Evolutionary conservation across 2,113 vertebrate species (phyloP), one percentile per base, ranked within the genome.

Genomic region (Myodes glareolus): DNA sequence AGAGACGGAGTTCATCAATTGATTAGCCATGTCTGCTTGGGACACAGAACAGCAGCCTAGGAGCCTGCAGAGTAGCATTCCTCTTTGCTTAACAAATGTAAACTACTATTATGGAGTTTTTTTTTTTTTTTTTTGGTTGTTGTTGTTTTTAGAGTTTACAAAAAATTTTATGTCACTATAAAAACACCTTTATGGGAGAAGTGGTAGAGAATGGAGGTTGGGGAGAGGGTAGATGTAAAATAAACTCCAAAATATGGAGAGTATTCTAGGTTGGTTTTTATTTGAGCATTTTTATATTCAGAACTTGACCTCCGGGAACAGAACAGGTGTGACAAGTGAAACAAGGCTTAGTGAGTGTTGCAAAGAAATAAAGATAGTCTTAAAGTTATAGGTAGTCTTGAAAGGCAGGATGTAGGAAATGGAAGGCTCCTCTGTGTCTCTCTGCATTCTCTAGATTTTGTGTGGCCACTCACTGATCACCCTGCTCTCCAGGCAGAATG

Each of bases 401-500:
- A 68, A n/a, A 93, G 68, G 70, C 29, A 19, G 13, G 3, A 1
- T 2, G 31, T 95, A 50, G 45, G 52, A 84, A 50, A 17, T 0
- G 0, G 52, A 94, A 61, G 73, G 13, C 1, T 5, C 7, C 4
- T 93, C 80, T 94, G 77, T 63, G 7, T 67, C 65, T 63, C 82
- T 80, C 0, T 5, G 7, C 93, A 52, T 65, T 63, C 50, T 68
- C 97, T 96, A 70, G 91, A 90, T 94, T 96, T 7, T 47, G 0
- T 92, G 85, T 82, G 13, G 78, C 93, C 39, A 29, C 76, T 94
- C 52, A 93, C 72, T 31, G 89, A 93, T 55, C 36, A 31, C 72
- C 0, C 0, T 97, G 96, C 96, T 96, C 82, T 97, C 80, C 36
- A 7, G 77, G 94, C 93, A 95, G 95, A 91, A 89, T 76, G 90